phyloP scores from a whole-genome alignment of 2,797 vertebrate genomes.

The Channa striata region DNA sequence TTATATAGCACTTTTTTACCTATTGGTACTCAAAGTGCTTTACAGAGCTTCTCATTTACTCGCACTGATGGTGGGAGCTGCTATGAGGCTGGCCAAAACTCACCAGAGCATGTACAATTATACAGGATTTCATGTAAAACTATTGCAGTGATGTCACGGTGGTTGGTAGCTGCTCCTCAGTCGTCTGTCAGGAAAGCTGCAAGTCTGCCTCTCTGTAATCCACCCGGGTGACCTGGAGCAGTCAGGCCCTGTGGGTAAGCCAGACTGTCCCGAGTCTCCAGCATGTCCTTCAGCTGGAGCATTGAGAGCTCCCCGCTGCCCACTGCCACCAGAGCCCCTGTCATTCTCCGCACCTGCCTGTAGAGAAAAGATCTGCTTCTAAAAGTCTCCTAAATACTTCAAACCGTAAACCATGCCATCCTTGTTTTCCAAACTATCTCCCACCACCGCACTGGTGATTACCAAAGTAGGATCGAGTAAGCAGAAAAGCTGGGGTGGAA shows the following conservation, averaged over 20 bases:
- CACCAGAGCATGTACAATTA: too few relatives aligned
- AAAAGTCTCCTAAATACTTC: too few relatives aligned
- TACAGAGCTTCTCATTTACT: too few relatives aligned
- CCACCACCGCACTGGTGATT: too few relatives aligned
- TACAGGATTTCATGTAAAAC: conserved; percentile 9
- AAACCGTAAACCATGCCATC: too few relatives aligned
- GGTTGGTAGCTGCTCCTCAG: conserved; percentile 16
- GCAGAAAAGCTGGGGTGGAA: too few relatives aligned
- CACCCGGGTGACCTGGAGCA: conserved; percentile 87
- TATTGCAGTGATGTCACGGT: conserved; percentile 20
- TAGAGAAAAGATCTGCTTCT: conserved; percentile 91
- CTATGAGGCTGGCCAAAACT: too few relatives aligned
- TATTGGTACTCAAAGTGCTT: too few relatives aligned
- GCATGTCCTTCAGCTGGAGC: conserved; percentile 78
- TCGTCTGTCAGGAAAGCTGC: conserved; percentile 22
- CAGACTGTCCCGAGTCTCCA: conserved; percentile 82
- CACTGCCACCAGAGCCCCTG: conserved; percentile 89
- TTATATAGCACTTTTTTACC: too few relatives aligned
- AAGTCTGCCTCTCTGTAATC: conserved; percentile 81
- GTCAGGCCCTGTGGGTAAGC: conserved; percentile 78
- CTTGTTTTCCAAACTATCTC: too few relatives aligned
- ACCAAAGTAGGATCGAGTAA: too few relatives aligned
- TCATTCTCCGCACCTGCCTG: conserved; percentile 93
- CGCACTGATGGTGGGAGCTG: too few relatives aligned
- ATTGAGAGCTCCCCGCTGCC: conserved; percentile 83